Base-by-base conservation (phyloP, 2,888 invertebrate species). In the Hetaerina titia region DNA sequence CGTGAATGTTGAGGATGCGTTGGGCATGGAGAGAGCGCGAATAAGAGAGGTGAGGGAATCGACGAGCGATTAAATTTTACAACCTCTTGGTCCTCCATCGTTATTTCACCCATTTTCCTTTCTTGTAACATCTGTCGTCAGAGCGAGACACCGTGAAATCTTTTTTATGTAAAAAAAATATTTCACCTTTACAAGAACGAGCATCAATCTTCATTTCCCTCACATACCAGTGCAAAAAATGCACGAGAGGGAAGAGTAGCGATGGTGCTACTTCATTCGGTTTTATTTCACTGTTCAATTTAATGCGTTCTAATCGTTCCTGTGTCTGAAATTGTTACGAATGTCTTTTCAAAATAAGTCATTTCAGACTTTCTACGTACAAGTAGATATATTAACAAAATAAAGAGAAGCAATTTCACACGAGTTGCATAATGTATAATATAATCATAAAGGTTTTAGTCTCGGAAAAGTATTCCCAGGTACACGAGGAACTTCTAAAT, bases 101-200 rank as follows among this genome's bases (percentile, higher is more conserved):
- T 81, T 31, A 25, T 81, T 22, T 81, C n/a, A 31, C 81, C 31
- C 81, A 81, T 81, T 81, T 31, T 31, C 31, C 31, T 13, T 31
- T n/a, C 81, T 31, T 31, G 81, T 81, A 81, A 81, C 81, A 81
- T 81, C 81, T 81, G 81, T 81, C 13, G 81, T 15, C 81, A 81
- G 45, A 81, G 81, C 13, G 81, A 31, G 81, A 31, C 81, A 81
- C 9, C 81, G 6, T 22, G 81, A 22, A 69, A 31, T 81, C 81
- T 81, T 25, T 81, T 81, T 81, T 13, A 81, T 81, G 31, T 74
- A 25, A n/a, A 81, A n/a, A 81, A 69, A n/a, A 6, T n/a, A 69
- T 69, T 69, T 31, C 31, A 31, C 81, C 15, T 31, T 13, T 81
- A 11, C 81, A 13, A 7, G 81, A 11, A 2, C 31, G 31, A 25